Evolutionary conservation across 2,113 vertebrate species (phyloP), one percentile per base, ranked within the genome.

Genomic region (Tylochromis polylepis): DNA sequence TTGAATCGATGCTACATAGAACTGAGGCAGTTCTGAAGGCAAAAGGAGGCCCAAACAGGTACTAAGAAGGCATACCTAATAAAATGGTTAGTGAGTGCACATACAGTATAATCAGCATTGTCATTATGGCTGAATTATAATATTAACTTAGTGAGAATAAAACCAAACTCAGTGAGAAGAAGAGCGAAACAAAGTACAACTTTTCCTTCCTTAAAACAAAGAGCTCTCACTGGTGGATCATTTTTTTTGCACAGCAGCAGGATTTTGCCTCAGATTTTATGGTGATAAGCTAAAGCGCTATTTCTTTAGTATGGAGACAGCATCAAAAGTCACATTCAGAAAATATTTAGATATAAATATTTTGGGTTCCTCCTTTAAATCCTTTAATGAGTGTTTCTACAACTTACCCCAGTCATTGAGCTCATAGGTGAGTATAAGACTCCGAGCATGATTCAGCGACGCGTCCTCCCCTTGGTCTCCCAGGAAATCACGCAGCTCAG

Each of bases 401-500:
- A 53, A 88, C 93, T 5, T 92, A 99, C 98, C 98, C 95, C 95
- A 97, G 87, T 98, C 97, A 0, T 98, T 98, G 88, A 99, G 97
- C 95, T 99, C 98, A 2, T 96, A 97, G 29, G 95, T 87, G 51
- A 89, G 95, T 85, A 98, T 98, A 87, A 99, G 91, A 18, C 81
- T 75, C 8, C 87, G 92, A 6, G 98, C 98, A 0, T 93, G 96
- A 36, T 43, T 85, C 93, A 97, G 90, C 0, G 96, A 97, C 38
- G 95, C 94, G 0, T 97, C 97, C 91, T 99, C 98, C 0, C 97
- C 97, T 92, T 99, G 98, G 27, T 98, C 97, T 59, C 95, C 93
- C 56, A 99, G 96, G 95, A 99, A 99, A 83, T 98, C 97, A 1
- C 95, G 95, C 92, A 99, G 97, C 94, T 99, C 98, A 1, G 97